Evolutionary conservation across 2,797 vertebrate species (phyloP), one percentile per base, ranked within the genome.

Genomic region (Coregonus ussuriensis): DNA sequence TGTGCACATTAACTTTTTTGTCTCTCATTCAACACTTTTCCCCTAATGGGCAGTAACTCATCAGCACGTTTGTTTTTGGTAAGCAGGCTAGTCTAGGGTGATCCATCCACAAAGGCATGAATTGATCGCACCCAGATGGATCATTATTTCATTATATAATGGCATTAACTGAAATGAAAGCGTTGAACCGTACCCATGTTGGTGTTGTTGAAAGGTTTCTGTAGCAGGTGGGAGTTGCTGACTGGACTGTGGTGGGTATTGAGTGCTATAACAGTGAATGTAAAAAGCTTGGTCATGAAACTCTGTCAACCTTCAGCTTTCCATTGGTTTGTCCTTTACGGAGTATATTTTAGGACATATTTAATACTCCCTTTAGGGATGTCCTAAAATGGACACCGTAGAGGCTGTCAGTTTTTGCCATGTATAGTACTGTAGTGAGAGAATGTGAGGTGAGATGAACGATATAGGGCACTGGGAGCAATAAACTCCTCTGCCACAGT

Each of bases 261-360:
- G 33, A 62, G 59, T 33, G 5, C 54, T 74, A 33, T 11, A 62
- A 59, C 0, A 1, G 9, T 14, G 35, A 68, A 74, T 69, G 47
- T 77, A 29, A 77, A 59, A 85, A 56, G 47, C 70, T 76, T 67
- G 21, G 52, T 77, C 76, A 67, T 77, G 77, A 81, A 80, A 73
- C 65, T 74, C 68, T 51, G 78, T 63, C 11, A 25, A 31, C 9
- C 11, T n/a, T 4, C 62, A 65, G 62, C 62, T 31, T 65, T 25
- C 62, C 54, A 56, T 15, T 29, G 18, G n/a, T 29, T 63, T 63
- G 37, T 41, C 6, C 37, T 9, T 47, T 47, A 47, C 41, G 41
- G 11, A 47, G 41, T 47, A 47, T 9, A 47, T 47, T 47, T 47
- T 13, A 13, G 41, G 41, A 47, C 41, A 47, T 47, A 47, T 13